Base-by-base conservation (phyloP, 2,888 invertebrate genomes). In the Rhimphoctona megacephalus region DNA sequence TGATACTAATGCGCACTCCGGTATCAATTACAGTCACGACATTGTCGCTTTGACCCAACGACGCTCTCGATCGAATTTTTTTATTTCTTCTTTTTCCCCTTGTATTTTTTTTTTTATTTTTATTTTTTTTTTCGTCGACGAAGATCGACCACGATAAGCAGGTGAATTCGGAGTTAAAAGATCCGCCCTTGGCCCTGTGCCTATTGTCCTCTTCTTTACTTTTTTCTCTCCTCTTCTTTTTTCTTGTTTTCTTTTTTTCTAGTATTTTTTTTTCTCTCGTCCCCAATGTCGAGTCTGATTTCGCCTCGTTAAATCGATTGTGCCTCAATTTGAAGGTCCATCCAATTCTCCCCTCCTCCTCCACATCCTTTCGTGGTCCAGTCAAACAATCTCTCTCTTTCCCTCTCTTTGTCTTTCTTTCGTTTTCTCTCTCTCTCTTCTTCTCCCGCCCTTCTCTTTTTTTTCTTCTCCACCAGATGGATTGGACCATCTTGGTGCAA, bases 251-350 rank as follows among this genome's bases (percentile, higher is more conserved):
- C 11, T n/a, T 73, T 54, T 36, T 17, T 73, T 33, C 19, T 73
- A 36, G 17, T 52, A 22, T 39, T 22, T 74, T 54, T 74, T 54
- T 74, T 61, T 22, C 39, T 57, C 64, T 43, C 39, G 54, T 57
- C 36, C 78, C 33, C 49, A 61, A 49, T 86, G 87, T 90, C 19
- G 49, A 52, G 73, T 81, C 83, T 86, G 88, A 90, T 92, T 74
- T 91, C 90, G 91, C 88, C 89, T 92, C 91, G 90, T 93, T 92
- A 92, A 93, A 93, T 92, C 91, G 92, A 93, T 93, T 92, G 91
- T 91, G 91, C 89, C 91, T 90, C 91, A 92, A 93, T 93, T 92
- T 91, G 89, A 81, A 84, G 87, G 81, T 82, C 74, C 76, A 22
- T 64, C 81, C 61, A 46, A 46, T 66, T 72, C 70, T 17, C 80